Evolutionary conservation across 1,140 invertebrate genomes (phyloP).

Genomic region (Episyrphus balteatus): DNA sequence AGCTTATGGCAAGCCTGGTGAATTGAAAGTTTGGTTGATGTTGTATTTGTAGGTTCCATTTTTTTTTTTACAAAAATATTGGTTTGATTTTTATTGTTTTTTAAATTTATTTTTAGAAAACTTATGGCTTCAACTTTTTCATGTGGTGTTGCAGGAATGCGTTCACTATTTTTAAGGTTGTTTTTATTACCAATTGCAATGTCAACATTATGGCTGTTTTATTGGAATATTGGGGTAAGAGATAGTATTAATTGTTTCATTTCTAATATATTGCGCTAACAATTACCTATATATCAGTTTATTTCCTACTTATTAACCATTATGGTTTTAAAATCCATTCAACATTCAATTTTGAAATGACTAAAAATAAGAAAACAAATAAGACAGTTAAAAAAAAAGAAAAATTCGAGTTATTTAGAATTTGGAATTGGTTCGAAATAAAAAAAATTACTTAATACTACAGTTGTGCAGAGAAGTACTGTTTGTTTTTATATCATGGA

Average conservation of each 20-base stretch:
- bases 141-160: constrained; percentile 58
- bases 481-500: too few relatives aligned
- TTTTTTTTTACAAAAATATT: background rate
- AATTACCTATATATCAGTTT: background rate
- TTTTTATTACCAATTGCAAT: constrained; percentile 66
- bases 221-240: constrained; percentile 55
- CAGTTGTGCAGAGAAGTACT: too few relatives aligned
- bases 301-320: background rate
- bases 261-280: background rate
- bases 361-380: too few relatives aligned
- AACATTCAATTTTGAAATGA: too few relatives aligned
- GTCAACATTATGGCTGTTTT: constrained; percentile 69
- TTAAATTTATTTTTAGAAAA: constrained; percentile 45
- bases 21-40: constrained; percentile 57
- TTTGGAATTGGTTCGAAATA: too few relatives aligned
- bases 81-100: constrained; percentile 3
- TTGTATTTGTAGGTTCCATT: constrained; percentile 54
- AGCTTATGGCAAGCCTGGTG: constrained; percentile 60
- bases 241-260: background rate
- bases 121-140: constrained; percentile 64
- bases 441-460: too few relatives aligned
- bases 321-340: background rate
- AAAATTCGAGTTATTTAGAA: too few relatives aligned
- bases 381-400: too few relatives aligned
- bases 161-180: constrained; percentile 60